Base-by-base conservation (phyloP, 2,888 invertebrate genomes). In the Phyto melanocephala region DNA sequence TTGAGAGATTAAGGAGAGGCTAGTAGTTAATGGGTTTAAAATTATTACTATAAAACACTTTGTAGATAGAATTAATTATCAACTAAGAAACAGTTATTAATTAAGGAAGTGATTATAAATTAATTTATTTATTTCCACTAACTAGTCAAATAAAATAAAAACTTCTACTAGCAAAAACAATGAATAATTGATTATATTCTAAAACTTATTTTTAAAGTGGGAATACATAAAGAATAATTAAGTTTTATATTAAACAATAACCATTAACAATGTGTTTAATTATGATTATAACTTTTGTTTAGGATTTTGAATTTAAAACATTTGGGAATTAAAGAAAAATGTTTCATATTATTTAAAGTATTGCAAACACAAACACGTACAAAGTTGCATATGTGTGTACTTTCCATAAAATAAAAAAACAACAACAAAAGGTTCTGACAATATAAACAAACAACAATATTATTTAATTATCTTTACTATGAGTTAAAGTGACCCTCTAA, bases 221-320 rank as follows among this genome's bases (percentile, higher is more conserved):
- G n/a, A n/a, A n/a, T n/a, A n/a, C n/a, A n/a, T n/a, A n/a, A n/a
- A n/a, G n/a, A n/a, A n/a, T n/a, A n/a, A n/a, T n/a, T n/a, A n/a
- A n/a, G n/a, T n/a, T n/a, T n/a, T n/a, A n/a, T n/a, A 65, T 75
- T 75, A 65, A 56, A 54, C 15, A 75, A 56, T 65, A 56, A 63
- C 20, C 2, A 24, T 24, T 7, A 13, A 13, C 15, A 33, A n/a
- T n/a, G n/a, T n/a, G n/a, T 40, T 52, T 74, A 63, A 17, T 74
- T 70, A 45, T 60, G 37, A 33, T 74, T 74, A 13, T 58, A 56
- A 35, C 67, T 58, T 28, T 76, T 60, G 58, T 60, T 67, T 65
- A 75, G 67, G 67, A 75, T 56, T 47, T 74, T n/a, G n/a, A n/a
- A n/a, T n/a, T n/a, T 35, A 13, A 63, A 47, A 45, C 24, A n/a